phyloP scores from a whole-genome alignment of 2,797 vertebrate species.

The Coregonus suidteri region DNA sequence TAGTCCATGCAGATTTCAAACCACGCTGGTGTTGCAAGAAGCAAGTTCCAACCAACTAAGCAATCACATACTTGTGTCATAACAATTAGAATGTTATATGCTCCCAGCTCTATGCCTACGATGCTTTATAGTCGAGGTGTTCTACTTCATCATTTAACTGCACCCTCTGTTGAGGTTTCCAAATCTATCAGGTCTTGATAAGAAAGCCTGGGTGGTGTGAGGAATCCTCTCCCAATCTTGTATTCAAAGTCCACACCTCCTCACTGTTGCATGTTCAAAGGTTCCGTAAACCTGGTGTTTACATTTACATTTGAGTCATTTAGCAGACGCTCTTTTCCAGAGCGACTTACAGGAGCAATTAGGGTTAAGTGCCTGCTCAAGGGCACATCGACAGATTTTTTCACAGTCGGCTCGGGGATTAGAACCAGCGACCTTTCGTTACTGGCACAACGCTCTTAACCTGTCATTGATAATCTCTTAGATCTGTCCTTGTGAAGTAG shows the following conservation, averaged over 20 bases:
- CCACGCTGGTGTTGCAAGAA: not conserved
- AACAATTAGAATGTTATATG: not conserved
- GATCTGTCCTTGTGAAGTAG: too few relatives aligned
- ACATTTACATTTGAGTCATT: too few relatives aligned
- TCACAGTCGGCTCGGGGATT: too few relatives aligned
- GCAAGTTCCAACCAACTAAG: not conserved
- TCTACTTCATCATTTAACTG: not conserved
- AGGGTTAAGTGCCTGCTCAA: too few relatives aligned
- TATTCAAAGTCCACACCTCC: conserved; percentile 1
- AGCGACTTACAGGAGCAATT: too few relatives aligned
- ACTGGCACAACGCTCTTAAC: too few relatives aligned
- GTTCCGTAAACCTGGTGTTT: not conserved
- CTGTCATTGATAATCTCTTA: not conserved
- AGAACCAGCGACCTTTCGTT: too few relatives aligned
- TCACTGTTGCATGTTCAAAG: conserved; percentile 1
- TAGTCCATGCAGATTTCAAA: too few relatives aligned
- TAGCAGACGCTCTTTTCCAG: too few relatives aligned
- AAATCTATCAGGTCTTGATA: not conserved
- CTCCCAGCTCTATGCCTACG: not conserved
- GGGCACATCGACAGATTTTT: too few relatives aligned
- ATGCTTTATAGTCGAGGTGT: not conserved
- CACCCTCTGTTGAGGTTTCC: not conserved
- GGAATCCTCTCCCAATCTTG: not conserved
- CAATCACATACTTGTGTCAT: not conserved
- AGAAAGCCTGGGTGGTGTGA: not conserved